Evolutionary conservation across 2,113 vertebrate species (phyloP).

Genomic region (Osmerus eperlanus): DNA sequence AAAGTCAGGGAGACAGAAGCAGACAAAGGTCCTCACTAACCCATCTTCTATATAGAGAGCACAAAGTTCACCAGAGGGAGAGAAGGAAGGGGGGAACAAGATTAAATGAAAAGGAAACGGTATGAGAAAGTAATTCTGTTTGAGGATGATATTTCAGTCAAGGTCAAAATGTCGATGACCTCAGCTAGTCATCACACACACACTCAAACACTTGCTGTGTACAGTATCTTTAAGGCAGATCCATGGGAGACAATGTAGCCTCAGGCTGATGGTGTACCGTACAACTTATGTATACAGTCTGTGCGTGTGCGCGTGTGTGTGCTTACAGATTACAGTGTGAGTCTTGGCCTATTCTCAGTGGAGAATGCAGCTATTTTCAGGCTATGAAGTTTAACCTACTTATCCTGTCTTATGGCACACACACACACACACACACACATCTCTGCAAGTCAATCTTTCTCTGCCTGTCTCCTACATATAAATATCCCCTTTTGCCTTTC

Average conservation of each 20-base stretch:
- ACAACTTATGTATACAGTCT: background rate
- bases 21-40: no score
- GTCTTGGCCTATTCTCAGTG: slow-evolving; percentile 53
- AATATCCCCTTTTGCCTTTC: background rate
- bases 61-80: no score
- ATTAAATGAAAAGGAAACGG: no score
- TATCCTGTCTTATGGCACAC: slow-evolving; percentile 56
- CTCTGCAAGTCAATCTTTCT: slow-evolving; percentile 1
- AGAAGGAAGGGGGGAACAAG: no score
- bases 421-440: slow-evolving; percentile 12
- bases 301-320: slow-evolving; percentile 21
- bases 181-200: background rate
- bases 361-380: slow-evolving; percentile 71
- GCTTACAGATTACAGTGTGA: slow-evolving; percentile 49
- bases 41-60: no score
- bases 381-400: slow-evolving; percentile 74
- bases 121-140: no score
- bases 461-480: background rate
- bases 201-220: background rate
- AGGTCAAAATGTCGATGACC: no score
- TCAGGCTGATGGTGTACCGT: background rate
- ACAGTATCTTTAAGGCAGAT: background rate
- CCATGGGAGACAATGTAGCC: background rate
- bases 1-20: no score
- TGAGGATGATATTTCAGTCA: no score